Base-by-base conservation (phyloP, 2,113 vertebrate genomes). In the Sitta europaea region DNA sequence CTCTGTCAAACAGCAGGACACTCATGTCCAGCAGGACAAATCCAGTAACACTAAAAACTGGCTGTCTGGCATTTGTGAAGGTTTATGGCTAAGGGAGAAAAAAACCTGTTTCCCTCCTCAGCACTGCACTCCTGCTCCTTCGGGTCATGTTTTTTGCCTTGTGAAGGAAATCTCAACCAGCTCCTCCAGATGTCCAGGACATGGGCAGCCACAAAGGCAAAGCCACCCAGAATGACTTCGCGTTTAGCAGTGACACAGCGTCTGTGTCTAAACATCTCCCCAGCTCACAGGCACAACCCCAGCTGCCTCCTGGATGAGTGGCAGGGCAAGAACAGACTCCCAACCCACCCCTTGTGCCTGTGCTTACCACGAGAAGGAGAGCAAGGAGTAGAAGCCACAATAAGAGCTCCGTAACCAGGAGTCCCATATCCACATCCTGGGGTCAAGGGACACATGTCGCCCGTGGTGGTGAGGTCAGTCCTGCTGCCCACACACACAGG, bases 181-280 rank as follows among this genome's bases (percentile, higher is more conserved):
- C 22, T 93, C 68, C 67, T 76, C 24, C 54, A 42, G 16, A 22
- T 28, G 28, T 50, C 28, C 59, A 91, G 43, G 51, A n/a, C 20
- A 12, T 0, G 0, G 28, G 38, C 1, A 5, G 29, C 33, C 31
- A 18, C 1, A 2, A 28, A 7, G 15, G 51, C 10, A 4, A 82
- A 71, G 40, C 23, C 2, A 0, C 38, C n/a, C 17, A 25, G 58
- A 53, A 1, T 29, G 71, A 72, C 33, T 79, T 24, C 1, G 5
- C 35, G 50, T 58, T 35, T n/a, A 51, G 50, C 0, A 0, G 24
- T 47, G 86, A 73, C 67, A 72, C 0, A 0, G 35, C 5, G 4
- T 22, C 51, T 4, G 3, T 33, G 28, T 72, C 63, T 31, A 16
- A 80, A 68, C 28, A 72, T 10, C 13, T 79, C 85, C 51, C 31